phyloP scores from a whole-genome alignment of 2,797 vertebrate species.

The Falco novaeseelandiae region DNA sequence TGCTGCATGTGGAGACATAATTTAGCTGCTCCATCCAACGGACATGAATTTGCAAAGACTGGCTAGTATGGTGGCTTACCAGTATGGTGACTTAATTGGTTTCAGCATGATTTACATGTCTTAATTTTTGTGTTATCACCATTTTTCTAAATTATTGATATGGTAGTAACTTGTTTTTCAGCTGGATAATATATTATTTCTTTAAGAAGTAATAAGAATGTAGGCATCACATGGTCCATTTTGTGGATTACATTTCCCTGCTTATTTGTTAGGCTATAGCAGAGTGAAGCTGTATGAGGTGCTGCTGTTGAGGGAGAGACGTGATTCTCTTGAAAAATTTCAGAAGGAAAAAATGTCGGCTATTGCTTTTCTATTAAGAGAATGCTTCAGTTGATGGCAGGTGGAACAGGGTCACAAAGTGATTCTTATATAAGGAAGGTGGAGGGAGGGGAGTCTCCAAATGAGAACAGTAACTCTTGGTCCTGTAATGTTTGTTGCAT shows the following conservation, averaged over 20 bases:
- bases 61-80: background rate
- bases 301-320: background rate
- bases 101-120: background rate
- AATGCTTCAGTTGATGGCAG: background rate
- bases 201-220: background rate
- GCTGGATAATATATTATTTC: background rate
- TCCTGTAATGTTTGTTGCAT: accelerated
- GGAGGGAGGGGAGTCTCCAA: background rate
- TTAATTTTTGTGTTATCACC: background rate
- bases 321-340: background rate
- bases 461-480: background rate
- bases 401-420: background rate
- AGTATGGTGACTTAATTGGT: background rate
- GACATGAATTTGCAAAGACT: background rate
- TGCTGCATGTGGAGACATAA: background rate
- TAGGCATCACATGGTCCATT: background rate
- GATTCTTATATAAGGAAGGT: background rate
- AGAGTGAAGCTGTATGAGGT: background rate
- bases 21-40: background rate
- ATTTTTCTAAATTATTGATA: background rate
- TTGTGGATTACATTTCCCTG: background rate
- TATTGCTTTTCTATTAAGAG: background rate
- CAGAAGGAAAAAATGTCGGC: background rate
- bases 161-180: background rate
- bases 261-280: background rate